Evolutionary conservation across 1,140 invertebrate genomes (phyloP).

Genomic region (Drosophila ogumai): DNA sequence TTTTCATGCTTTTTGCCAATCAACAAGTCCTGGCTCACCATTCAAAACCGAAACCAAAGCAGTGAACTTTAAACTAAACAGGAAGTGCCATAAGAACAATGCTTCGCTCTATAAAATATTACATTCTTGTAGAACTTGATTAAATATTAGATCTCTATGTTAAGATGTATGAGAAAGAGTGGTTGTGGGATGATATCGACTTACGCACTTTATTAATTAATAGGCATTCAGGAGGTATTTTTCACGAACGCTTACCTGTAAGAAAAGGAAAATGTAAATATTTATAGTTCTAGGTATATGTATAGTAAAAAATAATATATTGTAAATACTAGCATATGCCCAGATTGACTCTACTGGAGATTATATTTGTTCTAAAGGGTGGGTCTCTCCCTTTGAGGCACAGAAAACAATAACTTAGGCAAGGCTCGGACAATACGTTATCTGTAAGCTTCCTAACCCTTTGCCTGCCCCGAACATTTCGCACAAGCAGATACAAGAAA

Average conservation of each 20-base stretch:
- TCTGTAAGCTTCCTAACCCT: slow-evolving; percentile 11
- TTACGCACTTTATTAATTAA: slow-evolving; percentile 31
- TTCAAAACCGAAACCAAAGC: slow-evolving; percentile 75
- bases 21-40: slow-evolving; percentile 43
- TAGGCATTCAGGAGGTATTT: slow-evolving; percentile 1
- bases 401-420: not conserved
- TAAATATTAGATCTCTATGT: slow-evolving; percentile 6
- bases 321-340: not conserved
- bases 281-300: not conserved
- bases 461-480: slow-evolving; percentile 26
- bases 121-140: slow-evolving; percentile 6
- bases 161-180: not conserved
- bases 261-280: not conserved
- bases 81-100: slow-evolving; percentile 64
- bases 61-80: slow-evolving; percentile 64
- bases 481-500: slow-evolving; percentile 36
- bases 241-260: slow-evolving; percentile 62
- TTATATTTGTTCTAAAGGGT: not conserved
- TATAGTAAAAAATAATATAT: not conserved
- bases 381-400: too few relatives aligned
- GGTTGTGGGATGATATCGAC: slow-evolving; percentile 11
- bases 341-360: not conserved
- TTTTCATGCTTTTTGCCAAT: slow-evolving; percentile 68
- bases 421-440: slow-evolving; percentile 9
- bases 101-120: slow-evolving; percentile 41